Percentiles rank a stretch among this genome's conserved stretches.
Evolutionary conservation across 2,113 vertebrate genomes (phyloP).

Genomic region (Cyanistes caeruleus): DNA sequence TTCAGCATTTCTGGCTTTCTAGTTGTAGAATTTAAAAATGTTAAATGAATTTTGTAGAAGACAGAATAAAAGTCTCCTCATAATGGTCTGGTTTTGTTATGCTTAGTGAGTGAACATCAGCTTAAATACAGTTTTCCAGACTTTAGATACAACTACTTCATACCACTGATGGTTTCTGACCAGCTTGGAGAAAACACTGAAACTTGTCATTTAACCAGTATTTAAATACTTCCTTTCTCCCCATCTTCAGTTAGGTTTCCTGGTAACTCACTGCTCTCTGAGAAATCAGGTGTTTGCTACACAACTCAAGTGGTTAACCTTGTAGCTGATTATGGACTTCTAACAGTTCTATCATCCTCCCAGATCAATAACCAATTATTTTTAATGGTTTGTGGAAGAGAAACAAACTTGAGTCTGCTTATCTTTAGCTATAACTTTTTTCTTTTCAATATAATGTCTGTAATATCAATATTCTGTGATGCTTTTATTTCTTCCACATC

Average conservation of each 20-base stretch:
- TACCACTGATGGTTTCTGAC: neutral
- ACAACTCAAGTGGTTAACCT: neutral
- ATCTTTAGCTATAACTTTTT: neutral
- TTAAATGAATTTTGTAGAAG: neutral
- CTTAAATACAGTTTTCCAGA: neutral
- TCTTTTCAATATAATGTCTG: neutral
- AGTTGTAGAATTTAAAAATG: neutral
- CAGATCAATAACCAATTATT: neutral
- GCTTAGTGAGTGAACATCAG: neutral
- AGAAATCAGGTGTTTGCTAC: slow-evolving; percentile 50
- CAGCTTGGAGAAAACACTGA: neutral
- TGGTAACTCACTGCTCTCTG: slow-evolving; percentile 51
- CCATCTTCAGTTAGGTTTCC: neutral
- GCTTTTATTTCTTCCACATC: neutral
- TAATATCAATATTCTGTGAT: neutral
- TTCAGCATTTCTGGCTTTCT: neutral
- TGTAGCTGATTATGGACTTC: neutral
- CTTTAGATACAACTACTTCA: neutral
- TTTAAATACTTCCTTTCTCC: neutral
- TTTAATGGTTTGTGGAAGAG: neutral
- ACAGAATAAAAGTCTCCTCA: neutral
- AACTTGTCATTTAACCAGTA: neutral
- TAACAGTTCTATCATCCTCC: neutral
- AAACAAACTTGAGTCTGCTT: neutral
- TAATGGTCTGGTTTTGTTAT: neutral